A percentile compares a stretch with the other conserved stretches of the same genome.
phyloP scores from a whole-genome alignment of 2,113 vertebrate species.

The Pheucticus melanocephalus region DNA sequence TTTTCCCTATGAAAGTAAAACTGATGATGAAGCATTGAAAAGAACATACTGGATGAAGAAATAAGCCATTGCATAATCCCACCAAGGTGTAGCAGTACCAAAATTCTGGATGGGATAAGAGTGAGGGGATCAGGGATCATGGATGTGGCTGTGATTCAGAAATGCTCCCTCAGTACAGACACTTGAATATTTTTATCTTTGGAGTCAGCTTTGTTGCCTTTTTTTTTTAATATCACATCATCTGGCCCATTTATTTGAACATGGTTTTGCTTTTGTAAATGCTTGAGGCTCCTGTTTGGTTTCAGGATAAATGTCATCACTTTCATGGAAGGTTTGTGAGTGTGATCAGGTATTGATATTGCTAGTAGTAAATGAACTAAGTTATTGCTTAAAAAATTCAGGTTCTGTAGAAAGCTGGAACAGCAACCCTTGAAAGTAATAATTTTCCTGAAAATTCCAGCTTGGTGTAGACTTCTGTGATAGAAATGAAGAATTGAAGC shows the following conservation, averaged over 20 bases:
- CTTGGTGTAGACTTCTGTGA: background rate
- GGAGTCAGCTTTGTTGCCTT: rapidly evolving
- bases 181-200: background rate
- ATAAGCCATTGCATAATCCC: background rate
- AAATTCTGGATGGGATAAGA: background rate
- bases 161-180: rapidly evolving
- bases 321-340: background rate
- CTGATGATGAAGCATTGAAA: background rate
- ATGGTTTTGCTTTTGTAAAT: background rate
- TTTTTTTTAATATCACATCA: rapidly evolving
- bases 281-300: background rate
- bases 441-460: background rate
- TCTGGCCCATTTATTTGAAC: background rate
- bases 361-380: background rate
- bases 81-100: background rate
- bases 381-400: background rate
- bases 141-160: background rate
- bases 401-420: background rate
- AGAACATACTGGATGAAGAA: background rate
- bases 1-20: background rate
- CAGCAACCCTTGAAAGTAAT: background rate
- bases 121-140: rapidly evolving
- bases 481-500: background rate
- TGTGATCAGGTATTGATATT: background rate
- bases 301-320: background rate